Base-by-base conservation (phyloP, 2,113 vertebrate species). In the Edolisoma coerulescens region DNA sequence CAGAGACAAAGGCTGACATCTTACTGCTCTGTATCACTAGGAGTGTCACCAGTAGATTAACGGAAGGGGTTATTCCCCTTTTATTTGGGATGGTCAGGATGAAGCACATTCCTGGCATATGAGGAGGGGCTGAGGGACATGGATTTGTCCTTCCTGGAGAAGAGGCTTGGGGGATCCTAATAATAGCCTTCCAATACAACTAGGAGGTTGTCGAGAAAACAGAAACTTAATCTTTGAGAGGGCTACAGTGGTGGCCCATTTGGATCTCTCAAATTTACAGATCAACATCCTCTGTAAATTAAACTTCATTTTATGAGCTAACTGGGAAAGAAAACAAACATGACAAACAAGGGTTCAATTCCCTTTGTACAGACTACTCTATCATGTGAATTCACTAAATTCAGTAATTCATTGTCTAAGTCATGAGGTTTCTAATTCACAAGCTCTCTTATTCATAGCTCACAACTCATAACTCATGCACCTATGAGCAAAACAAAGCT, bases 401-500 rank as follows among this genome's bases (percentile, higher is more conserved):
- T n/a, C 18, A 27, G 16, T 67, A 65, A 50, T 77, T 65, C 7
- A 33, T 56, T 10, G 10, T 18, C 52, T 89, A 77, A 50, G 5
- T 81, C 18, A 20, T 56, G 30, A 68, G 23, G 16, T n/a, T 96
- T 84, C 33, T 87, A 64, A 69, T 27, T 84, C 54, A 77, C 17
- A 56, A 81, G 21, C 28, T 86, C n/a, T 75, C 39, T 63, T 67
- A 50, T 53, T 65, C 24, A 7, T 42, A 60, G n/a, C 22, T 82
- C 19, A 18, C 44, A 82, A 28, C 27, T 61, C 0, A 0, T 42
- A 82, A 59, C 16, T 67, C 4, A 1, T 32, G 30, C 24, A 61
- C 3, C 37, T 41, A 16, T 32, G 9, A 41, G n/a, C 52, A 85
- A 41, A 82, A 22, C 19, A 37, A 3, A 44, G 24, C 14, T 12